These are phyloP conservation scores for Vireo griseus DNA, from an alignment of 2,797 vertebrate genomes.

Conservation along the genomic window DNA sequence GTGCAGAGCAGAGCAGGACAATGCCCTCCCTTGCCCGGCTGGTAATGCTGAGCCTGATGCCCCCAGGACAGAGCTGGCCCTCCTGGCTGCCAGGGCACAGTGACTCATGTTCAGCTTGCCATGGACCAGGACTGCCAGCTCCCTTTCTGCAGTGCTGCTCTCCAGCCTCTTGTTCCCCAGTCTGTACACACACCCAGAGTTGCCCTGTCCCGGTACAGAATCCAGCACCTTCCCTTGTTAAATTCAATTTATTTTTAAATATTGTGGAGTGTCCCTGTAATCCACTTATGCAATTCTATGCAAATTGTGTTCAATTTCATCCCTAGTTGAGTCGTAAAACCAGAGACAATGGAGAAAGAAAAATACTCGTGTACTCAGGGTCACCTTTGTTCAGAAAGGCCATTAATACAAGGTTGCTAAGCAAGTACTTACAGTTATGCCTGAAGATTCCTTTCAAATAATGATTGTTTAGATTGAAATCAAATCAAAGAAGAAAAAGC, in stretches of 20 bases:
- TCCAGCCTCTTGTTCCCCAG: neutral
- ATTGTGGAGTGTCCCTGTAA: neutral
- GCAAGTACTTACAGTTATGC: neutral
- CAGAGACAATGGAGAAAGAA: neutral
- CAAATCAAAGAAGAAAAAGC: neutral
- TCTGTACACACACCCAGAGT: neutral
- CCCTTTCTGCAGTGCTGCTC: neutral
- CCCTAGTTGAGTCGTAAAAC: neutral
- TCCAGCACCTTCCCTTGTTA: neutral
- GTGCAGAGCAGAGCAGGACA: neutral
- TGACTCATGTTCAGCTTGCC: neutral
- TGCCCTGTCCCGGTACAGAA: neutral
- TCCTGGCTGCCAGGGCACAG: neutral
- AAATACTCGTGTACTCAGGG: neutral
- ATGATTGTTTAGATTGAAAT: neutral
- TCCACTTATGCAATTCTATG: neutral
- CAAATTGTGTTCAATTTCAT: neutral
- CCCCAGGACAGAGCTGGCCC: neutral
- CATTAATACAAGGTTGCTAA: neutral
- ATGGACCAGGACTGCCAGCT: accelerated
- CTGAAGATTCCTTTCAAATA: neutral
- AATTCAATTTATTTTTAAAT: neutral
- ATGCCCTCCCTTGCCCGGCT: neutral
- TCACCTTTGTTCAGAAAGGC: neutral
- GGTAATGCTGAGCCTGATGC: neutral